Evolutionary conservation across 2,797 vertebrate species (phyloP).

Genomic region (Megalops cyprinoides): DNA sequence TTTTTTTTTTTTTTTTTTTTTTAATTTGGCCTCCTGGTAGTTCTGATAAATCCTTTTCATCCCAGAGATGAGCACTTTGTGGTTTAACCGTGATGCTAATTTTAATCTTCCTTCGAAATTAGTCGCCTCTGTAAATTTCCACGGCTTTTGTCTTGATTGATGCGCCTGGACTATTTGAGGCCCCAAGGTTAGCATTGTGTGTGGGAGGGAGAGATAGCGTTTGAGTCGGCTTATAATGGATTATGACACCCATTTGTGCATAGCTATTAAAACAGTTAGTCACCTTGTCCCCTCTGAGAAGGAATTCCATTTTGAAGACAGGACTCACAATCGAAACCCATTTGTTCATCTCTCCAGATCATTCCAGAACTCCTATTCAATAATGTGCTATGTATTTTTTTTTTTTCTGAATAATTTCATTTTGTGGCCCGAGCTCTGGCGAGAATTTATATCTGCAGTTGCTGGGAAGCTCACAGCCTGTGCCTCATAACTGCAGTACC

Average conservation of each 20-base stretch:
- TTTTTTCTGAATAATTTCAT: background rate
- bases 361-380: slow-evolving; percentile 9
- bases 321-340: background rate
- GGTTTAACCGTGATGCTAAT: background rate
- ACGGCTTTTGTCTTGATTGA: slow-evolving; percentile 12
- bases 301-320: slow-evolving; percentile 11
- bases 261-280: slow-evolving; percentile 22
- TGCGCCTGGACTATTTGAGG: background rate
- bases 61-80: background rate
- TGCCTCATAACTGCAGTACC: background rate
- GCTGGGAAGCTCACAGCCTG: background rate
- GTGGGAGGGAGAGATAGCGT: slow-evolving; percentile 4
- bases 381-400: background rate
- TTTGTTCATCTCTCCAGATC: background rate
- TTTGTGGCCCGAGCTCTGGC: background rate
- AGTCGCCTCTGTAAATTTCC: slow-evolving; percentile 1
- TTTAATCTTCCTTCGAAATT: slow-evolving; percentile 22
- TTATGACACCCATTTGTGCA: slow-evolving; percentile 18
- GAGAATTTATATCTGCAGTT: background rate
- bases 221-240: slow-evolving; percentile 13
- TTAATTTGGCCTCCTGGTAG: background rate
- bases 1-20: no score
- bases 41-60: slow-evolving; percentile 14
- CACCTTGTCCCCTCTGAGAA: slow-evolving; percentile 20
- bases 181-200: background rate